Evolutionary conservation across 2,113 vertebrate species (phyloP).

Genomic region (Hemiprocne comata): DNA sequence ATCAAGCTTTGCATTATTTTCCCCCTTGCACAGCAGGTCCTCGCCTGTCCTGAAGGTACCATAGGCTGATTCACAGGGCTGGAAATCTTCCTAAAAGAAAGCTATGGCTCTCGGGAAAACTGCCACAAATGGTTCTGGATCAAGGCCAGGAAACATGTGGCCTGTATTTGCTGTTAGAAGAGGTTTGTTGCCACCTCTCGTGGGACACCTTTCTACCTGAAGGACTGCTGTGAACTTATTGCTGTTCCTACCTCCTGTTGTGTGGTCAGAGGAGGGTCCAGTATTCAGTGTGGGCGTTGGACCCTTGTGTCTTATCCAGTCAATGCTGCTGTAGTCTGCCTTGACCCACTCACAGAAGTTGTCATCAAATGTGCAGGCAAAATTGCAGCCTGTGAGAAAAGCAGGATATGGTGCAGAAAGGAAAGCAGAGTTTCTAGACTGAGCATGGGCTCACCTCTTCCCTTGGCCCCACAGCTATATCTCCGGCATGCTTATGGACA

Average conservation of each 20-base stretch:
- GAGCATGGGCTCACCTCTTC: not conserved
- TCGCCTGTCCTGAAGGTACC: not conserved
- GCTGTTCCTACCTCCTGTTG: slow-evolving; percentile 76
- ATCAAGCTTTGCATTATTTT: not conserved
- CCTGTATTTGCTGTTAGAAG: not conserved
- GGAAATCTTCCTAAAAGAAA: not conserved
- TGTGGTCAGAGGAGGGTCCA: slow-evolving; percentile 82
- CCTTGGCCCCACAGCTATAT: not conserved
- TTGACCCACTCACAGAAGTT: slow-evolving; percentile 78
- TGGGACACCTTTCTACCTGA: not conserved
- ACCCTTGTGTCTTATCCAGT: slow-evolving; percentile 82
- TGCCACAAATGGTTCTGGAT: not conserved
- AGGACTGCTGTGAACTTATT: not conserved
- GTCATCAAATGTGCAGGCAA: slow-evolving; percentile 70
- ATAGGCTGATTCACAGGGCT: not conserved
- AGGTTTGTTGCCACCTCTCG: not conserved
- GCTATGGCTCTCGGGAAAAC: too few relatives aligned
- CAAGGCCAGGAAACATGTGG: not conserved
- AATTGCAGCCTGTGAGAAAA: not conserved
- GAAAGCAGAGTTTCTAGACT: not conserved
- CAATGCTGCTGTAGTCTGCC: slow-evolving; percentile 74
- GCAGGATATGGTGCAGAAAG: not conserved
- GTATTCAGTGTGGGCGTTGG: slow-evolving; percentile 75
- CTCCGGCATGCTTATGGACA: too few relatives aligned
- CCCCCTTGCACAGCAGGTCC: not conserved